Base-by-base conservation (phyloP, 2,888 invertebrate species). In the Teleogryllus oceanicus region DNA sequence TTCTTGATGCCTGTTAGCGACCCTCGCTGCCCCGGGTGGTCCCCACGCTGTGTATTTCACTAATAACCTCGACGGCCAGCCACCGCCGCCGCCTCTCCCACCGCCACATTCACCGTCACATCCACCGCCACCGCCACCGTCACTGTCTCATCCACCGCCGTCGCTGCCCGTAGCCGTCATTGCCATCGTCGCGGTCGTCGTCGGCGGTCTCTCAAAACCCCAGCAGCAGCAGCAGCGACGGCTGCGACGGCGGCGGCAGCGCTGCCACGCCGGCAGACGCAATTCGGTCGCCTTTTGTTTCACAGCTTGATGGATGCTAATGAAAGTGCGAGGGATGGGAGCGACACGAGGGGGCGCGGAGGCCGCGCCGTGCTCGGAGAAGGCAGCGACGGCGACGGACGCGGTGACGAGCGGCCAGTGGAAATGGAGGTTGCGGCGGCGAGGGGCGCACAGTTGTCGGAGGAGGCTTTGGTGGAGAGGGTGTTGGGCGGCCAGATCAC, bases 211-310 rank as follows among this genome's bases (percentile, higher is more conserved):
- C 62, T 62, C 62, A 62, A 62, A 62, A 62, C 62, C 62, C 62
- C n/a, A 62, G 62, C 62, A 13, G 13, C 62, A n/a, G n/a, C 37
- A 37, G 13, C 62, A n/a, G n/a, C 37, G 8, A 8, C 37, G 8
- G 37, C 37, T 8, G 16, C 62, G 11, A 4, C 62, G 3, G 4
- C 62, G 13, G 37, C 37, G 37, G 37, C 37, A 11, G 18, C 74
- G 74, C 74, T 74, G 18, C 18, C 74, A 18, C 75, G 21, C 12
- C 75, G 62, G 77, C 49, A 78, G 80, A 78, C 77, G 80, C 79
- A 79, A 76, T 62, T 76, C 78, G 85, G 84, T 84, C 84, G 85
- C 80, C 81, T 81, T 81, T 81, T 81, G 81, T 82, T 82, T 82
- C 81, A 79, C 82, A 79, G 80, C 81, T 81, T 82, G 82, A 82